Percentiles rank a stretch among this genome's conserved stretches.
Evolutionary conservation across 2,797 vertebrate genomes (phyloP).

Genomic region (Hozukius guyotensis): DNA sequence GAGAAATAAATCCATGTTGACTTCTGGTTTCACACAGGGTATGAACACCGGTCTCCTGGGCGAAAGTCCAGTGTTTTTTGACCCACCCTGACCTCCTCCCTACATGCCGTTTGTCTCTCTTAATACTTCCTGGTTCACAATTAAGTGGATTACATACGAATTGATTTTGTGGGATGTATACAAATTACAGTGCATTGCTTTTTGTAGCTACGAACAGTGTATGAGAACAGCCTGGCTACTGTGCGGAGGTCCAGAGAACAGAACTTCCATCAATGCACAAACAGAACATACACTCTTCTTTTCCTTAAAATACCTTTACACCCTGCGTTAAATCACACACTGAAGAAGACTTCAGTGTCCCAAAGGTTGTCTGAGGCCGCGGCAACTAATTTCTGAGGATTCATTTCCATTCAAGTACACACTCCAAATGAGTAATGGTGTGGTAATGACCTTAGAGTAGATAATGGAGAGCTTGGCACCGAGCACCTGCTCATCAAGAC

Average conservation of each 20-base stretch:
- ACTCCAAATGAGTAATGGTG: slow-evolving; percentile 60
- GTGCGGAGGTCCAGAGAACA: neutral
- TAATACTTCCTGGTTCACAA: no score
- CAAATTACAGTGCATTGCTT: no score
- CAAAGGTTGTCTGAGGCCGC: slow-evolving; percentile 16
- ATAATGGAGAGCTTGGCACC: slow-evolving; percentile 66
- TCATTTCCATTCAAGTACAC: slow-evolving; percentile 57
- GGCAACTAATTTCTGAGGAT: slow-evolving; percentile 44
- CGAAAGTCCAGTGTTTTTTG: no score
- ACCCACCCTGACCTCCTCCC: no score
- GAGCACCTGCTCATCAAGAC: slow-evolving; percentile 64
- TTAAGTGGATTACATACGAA: no score
- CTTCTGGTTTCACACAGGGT: no score
- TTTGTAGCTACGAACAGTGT: no score
- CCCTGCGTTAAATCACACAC: neutral
- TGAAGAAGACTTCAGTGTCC: slow-evolving; percentile 2
- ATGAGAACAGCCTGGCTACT: neutral
- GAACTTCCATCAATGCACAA: neutral
- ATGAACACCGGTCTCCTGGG: no score
- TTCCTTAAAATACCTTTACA: neutral
- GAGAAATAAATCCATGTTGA: no score
- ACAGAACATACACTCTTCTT: neutral
- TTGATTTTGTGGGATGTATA: no score
- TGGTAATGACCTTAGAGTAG: slow-evolving; percentile 60
- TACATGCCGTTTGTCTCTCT: no score